phyloP scores from a whole-genome alignment of 2,113 vertebrate genomes.

The Donacobius atricapilla region DNA sequence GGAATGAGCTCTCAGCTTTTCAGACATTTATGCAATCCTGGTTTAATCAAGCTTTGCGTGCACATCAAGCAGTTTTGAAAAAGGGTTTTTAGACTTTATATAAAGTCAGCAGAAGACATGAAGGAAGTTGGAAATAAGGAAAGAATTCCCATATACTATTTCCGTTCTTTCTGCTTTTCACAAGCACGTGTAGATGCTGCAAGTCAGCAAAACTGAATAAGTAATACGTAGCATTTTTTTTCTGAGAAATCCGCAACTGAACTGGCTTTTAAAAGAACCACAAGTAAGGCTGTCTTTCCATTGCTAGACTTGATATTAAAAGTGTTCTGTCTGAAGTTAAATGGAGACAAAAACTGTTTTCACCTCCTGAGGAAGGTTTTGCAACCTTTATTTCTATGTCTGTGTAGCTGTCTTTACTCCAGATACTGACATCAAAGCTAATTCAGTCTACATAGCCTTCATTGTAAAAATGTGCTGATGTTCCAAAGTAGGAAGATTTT shows the following conservation, averaged over 20 bases:
- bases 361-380: not conserved
- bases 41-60: not conserved
- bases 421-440: not conserved
- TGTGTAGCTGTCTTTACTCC: not conserved
- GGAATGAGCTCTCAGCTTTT: not conserved
- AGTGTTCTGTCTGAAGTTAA: not conserved
- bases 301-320: not conserved
- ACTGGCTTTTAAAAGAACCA: not conserved
- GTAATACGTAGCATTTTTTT: not conserved
- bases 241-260: not conserved
- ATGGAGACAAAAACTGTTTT: not conserved
- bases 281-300: fast-evolving
- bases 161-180: not conserved
- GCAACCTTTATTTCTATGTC: not conserved
- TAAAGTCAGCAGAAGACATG: not conserved
- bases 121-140: not conserved
- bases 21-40: not conserved
- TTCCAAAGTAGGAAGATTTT: not conserved
- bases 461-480: not conserved
- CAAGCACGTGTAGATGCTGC: fast-evolving
- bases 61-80: not conserved
- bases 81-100: not conserved
- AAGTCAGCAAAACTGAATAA: not conserved
- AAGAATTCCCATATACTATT: not conserved
- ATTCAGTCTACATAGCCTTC: not conserved